Percentiles rank a stretch among this genome's conserved stretches.
These are phyloP conservation scores for Phalloptychus januarius DNA, from an alignment of 2,797 vertebrate species.

Conservation along the genomic window DNA sequence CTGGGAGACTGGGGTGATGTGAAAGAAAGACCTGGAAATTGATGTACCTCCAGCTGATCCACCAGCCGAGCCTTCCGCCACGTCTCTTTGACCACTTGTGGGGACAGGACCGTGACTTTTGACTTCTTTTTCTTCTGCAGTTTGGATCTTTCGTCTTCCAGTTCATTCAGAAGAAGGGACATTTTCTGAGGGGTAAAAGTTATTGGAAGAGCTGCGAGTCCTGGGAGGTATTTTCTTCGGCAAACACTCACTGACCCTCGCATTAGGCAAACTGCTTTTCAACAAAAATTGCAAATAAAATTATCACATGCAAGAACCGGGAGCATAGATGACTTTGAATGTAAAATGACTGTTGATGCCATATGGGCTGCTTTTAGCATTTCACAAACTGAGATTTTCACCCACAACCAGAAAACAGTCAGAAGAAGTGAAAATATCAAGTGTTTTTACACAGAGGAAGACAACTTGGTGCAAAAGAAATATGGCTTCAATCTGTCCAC, in stretches of 20 bases:
- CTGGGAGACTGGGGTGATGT: background rate
- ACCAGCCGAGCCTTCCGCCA: slow-evolving; percentile 70
- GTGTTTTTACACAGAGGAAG: background rate
- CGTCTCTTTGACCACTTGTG: slow-evolving; percentile 78
- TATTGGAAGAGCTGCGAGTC: background rate
- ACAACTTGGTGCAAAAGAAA: no score
- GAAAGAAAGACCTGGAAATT: background rate
- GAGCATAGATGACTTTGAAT: background rate
- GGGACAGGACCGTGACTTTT: slow-evolving; percentile 30
- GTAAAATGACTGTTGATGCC: background rate
- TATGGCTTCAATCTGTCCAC: no score
- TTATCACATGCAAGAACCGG: background rate
- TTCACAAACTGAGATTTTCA: background rate
- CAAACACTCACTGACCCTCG: background rate
- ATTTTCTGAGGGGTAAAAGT: slow-evolving; percentile 20
- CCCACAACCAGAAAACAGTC: no score
- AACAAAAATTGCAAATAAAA: background rate
- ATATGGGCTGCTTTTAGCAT: background rate
- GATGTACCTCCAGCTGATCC: slow-evolving; percentile 78
- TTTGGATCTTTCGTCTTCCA: background rate
- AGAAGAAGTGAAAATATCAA: background rate
- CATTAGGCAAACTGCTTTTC: background rate
- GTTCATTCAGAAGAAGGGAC: fast-evolving
- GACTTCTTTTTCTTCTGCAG: slow-evolving; percentile 49
- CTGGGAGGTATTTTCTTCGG: background rate